Conservation (phyloP, 2,888 invertebrate genomes). For the Oligia latruncula region DNA sequence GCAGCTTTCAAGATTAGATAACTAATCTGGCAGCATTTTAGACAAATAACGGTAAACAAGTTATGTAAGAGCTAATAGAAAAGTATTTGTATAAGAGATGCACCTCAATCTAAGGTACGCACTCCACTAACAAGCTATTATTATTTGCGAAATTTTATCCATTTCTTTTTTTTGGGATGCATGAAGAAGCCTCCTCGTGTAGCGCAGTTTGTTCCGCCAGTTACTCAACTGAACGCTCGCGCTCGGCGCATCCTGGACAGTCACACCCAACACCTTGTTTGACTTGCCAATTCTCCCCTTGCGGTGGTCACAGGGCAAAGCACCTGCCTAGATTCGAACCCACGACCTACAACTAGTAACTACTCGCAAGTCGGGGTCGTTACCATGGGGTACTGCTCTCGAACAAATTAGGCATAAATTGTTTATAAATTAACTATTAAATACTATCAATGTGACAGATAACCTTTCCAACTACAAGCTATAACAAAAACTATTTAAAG, state of each 20-base stretch:
- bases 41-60: conserved; percentile 23
- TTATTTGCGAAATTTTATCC: not conserved
- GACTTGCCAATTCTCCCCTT: too few relatives aligned
- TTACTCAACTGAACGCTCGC: too few relatives aligned
- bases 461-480: conserved; percentile 23
- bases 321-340: too few relatives aligned
- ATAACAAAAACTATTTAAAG: not conserved
- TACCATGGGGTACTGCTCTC: too few relatives aligned
- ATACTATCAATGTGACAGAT: conserved; percentile 12
- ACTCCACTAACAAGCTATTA: conserved; percentile 17
- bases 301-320: too few relatives aligned
- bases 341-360: too few relatives aligned
- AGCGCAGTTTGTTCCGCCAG: too few relatives aligned
- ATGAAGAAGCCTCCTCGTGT: too few relatives aligned
- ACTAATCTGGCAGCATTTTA: not conserved
- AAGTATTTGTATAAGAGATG: conserved; percentile 23
- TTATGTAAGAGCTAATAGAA: conserved; percentile 22
- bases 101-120: conserved; percentile 6
- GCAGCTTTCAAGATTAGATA: conserved; percentile 16
- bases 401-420: conserved; percentile 29
- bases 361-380: too few relatives aligned
- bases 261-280: too few relatives aligned
- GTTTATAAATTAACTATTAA: conserved; percentile 11
- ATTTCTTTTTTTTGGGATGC: not conserved
- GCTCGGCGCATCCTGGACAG: too few relatives aligned